Base-by-base conservation (phyloP, 2,888 invertebrate species). In the Meiosimyza platycephala region DNA sequence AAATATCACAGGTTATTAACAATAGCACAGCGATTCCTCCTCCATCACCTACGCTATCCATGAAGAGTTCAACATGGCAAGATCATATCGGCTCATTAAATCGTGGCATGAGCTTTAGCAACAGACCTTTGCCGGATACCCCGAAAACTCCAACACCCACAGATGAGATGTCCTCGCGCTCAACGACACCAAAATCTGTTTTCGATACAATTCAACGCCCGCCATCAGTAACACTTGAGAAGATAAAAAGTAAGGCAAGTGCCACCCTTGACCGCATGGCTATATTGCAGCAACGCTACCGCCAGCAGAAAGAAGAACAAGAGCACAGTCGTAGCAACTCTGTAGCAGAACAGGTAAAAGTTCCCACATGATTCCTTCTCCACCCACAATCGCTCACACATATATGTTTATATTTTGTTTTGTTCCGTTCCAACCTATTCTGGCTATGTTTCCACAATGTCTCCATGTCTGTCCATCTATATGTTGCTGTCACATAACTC, bases 221-320 rank as follows among this genome's bases (percentile, higher is more conserved):
- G 16, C 87, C 87, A 1, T 88, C 88, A 3, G 82, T 88, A 28
- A 85, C 85, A 22, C 79, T 88, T 75, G 88, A 88, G 80, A 87
- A 85, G 79, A 88, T 88, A 57, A 87, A 88, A 78, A 85, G 76
- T 48, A 86, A 88, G 73, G 87, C 88, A 2, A 86, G 80, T 65
- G 88, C 87, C 33, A 87, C 88, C 1, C 65, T 87, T 71, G 87
- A 87, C 78, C 83, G 86, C 57, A 88, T 88, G 88, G 83, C 87
- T 12, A 73, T 84, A 48, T 82, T 90, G 63, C 90, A 90, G 79
- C 89, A 90, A 79, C 86, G 90, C 59, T 90, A 91, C 78, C 88
- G 89, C 54, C 90, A 90, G 77, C 90, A 90, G 79, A 90, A 90
- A 82, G 87, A 89, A 51, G 87, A 88, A 15, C 89, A 89, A 88